Base-by-base conservation (phyloP, 1,140 invertebrate genomes). In the Neodiprion virginianus region DNA sequence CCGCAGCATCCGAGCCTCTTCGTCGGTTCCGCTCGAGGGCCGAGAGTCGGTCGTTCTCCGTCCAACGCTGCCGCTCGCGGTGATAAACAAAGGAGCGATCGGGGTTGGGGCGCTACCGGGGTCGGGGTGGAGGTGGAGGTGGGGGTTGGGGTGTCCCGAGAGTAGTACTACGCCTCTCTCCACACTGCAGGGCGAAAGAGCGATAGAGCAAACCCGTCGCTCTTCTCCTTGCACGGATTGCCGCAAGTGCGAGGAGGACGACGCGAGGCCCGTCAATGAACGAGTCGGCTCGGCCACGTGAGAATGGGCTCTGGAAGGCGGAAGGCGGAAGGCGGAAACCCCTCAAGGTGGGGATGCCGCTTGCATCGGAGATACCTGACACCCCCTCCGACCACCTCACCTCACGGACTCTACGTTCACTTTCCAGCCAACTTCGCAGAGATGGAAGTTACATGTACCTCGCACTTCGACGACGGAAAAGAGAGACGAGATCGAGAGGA, bases 251-350 rank as follows among this genome's bases (percentile, higher is more conserved):
- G 68, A 40, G 14, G 48, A 28, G 21, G 48, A 61, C 53, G 53
- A 61, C 53, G 53, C 53, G 53, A 75, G 67, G 75, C 78, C 78
- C 79, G 80, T 84, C 83, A 83, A 84, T 83, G 83, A 78, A 74
- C 78, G 77, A 80, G 77, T 76, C 76, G 76, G 78, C 74, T 71
- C 65, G 75, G 23, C 17, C 23, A 75, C 67, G 72, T 74, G 77
- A 74, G 74, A 75, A 78, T 77, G 76, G 74, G 53, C 28, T 71
- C 67, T 72, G 2, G 53, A 61, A 61, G 11, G 1, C 50, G 10
- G 50, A 53, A 53, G 50, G 10, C 2, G 50, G 10, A 53, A 11
- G 50, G 28, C 28, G 28, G 28, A 40, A 40, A 40, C 28, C 28
- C 28, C 28, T 40, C 28, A 1, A 5, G 28, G 28, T 40, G 28